Base-by-base conservation (phyloP, 2,113 vertebrate genomes). In the Deroptyus accipitrinus region DNA sequence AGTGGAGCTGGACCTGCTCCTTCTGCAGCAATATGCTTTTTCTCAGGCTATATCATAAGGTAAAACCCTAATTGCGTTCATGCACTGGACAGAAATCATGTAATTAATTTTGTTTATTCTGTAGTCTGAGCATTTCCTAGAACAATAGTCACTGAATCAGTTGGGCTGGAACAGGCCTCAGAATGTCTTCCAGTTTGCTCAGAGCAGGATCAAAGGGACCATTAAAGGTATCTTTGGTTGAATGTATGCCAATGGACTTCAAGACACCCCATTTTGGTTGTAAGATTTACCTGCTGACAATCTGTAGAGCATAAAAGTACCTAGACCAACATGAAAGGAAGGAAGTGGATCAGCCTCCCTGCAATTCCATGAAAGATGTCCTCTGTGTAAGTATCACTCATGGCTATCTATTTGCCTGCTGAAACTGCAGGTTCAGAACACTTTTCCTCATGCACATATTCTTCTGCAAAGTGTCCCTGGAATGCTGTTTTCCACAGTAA, bases 401-500 rank as follows among this genome's bases (percentile, higher is more conserved):
- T 49, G 48, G 61, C 31, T 66, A 84, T 2, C 1, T 78, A 68
- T 46, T 88, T 46, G 78, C 37, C 35, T 61, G 90, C 69, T 92
- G 83, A 91, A 79, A 22, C 54, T 54, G 44, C 67, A 82, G 77
- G 31, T 84, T 64, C 80, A 27, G 49, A 92, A 79, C 0, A 0
- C 22, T 77, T 92, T 76, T 82, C 62, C 37, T 59, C 35, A 30
- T 78, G 61, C n/a, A 31, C 0, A 0, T 27, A 76, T 92, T 57
- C 44, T 59, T 86, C 88, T 82, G 4, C 61, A 72, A 92, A 66
- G 8, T 59, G 69, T 95, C 80, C 80, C 95, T 86, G 64, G 86
- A 88, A 93, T 48, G 68, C 57, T 92, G 33, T 94, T 96, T 92
- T 84, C 73, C 41, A 49, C 59, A 73, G 69, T 89, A 87, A 84